Base-by-base conservation (phyloP, 2,797 vertebrate genomes). In the Pseudochirops cupreus region DNA sequence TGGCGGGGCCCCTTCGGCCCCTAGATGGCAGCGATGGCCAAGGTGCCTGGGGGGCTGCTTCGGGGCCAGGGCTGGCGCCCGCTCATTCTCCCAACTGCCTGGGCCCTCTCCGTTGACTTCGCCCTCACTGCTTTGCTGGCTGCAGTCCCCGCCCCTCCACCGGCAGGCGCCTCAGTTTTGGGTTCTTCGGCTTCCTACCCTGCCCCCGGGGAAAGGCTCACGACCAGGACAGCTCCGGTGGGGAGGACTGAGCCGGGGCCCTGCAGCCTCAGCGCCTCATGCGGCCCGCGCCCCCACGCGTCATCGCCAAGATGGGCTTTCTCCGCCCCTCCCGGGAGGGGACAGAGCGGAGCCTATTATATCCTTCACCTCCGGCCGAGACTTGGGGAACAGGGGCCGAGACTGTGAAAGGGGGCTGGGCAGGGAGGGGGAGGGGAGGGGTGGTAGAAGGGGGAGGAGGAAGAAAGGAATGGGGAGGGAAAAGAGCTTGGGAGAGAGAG, bases 31-130 rank as follows among this genome's bases (percentile, higher is more conserved):
- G 50, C 55, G 95, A 57, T 56, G 96, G 1, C 92, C 87, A 74
- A 92, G 87, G 62, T 90, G n/a, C 28, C 92, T 52, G 96, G 92
- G 67, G 93, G 31, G 94, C 95, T 97, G 92, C 62, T 93, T 90
- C 31, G 11, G 93, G 94, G 94, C 59, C 94, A 18, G 91, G 29
- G 93, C 67, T 74, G 94, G 57, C 87, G 67, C 90, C 56, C 67
- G 95, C 93, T 93, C 93, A 95, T 97, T 95, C 94, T 96, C 95
- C 56, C 93, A 94, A 92, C 96, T 67, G 94, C 87, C 57, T 82
- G 90, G 96, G 96, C 93, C 96, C 96, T 95, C 95, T 97, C 97
- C 96, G 93, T 29, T 95, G 97, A 97, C 97, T 98, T 97, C 96
- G 96, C 96, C 97, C 28, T 54, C 31, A 0, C 50, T 54, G 13